These are phyloP conservation scores for Gracilinanus agilis DNA, from an alignment of 2,113 vertebrate species.

Conservation along the genomic window DNA sequence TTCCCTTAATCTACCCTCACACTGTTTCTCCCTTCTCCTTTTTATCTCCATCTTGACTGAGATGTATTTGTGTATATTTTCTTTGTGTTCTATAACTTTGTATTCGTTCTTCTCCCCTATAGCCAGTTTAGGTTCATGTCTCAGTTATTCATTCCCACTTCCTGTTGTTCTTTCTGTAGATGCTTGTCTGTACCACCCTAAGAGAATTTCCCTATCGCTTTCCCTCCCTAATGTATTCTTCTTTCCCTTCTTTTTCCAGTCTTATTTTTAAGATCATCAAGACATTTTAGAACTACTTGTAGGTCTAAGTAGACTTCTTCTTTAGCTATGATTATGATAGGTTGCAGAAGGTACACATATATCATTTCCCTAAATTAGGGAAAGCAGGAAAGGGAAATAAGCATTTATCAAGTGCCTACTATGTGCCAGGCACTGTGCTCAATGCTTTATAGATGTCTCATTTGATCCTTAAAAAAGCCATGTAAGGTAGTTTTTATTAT, in stretches of 20 bases:
- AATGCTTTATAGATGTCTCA: background rate
- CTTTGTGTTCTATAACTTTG: too few species aligned
- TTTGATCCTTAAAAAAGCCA: background rate
- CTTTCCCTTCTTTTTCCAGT: too few species aligned
- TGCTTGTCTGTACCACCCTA: too few species aligned
- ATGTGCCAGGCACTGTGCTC: too few species aligned
- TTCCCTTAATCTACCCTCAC: too few species aligned
- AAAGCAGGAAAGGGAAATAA: background rate
- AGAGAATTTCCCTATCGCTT: too few species aligned
- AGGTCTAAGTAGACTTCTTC: background rate
- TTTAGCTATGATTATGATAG: background rate
- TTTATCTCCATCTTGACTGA: background rate
- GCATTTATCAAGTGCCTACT: background rate
- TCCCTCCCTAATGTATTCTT: too few species aligned
- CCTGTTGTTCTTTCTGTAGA: too few species aligned
- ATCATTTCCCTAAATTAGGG: background rate
- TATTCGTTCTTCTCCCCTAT: too few species aligned
- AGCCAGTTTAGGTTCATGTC: too few species aligned
- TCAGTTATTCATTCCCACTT: too few species aligned
- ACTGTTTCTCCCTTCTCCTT: too few species aligned
- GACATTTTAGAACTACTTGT: background rate
- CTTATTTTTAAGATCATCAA: background rate
- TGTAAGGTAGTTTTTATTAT: background rate
- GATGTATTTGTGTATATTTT: background rate
- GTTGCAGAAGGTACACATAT: background rate